phyloP scores from a whole-genome alignment of 2,797 vertebrate species.

The Oreonectes daqikongensis region DNA sequence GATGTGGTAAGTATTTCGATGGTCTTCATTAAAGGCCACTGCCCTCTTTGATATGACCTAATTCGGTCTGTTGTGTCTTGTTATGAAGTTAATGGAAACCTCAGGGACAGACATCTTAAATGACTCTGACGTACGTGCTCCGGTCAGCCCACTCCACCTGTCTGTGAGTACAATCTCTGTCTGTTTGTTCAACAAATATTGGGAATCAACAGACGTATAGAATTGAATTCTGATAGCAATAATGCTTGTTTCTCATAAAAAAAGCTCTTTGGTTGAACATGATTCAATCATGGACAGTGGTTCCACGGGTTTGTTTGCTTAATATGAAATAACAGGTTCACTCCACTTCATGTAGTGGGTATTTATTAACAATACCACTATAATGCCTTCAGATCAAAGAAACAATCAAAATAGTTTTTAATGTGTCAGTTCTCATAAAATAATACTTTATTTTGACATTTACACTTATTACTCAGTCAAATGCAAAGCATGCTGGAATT shows the following conservation, averaged over 20 bases:
- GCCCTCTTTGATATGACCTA: neutral
- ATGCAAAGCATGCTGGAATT: no score
- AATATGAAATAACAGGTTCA: no score
- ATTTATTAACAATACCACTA: no score
- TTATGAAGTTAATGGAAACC: slow-evolving; percentile 93
- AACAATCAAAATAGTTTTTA: no score
- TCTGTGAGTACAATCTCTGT: slow-evolving; percentile 83
- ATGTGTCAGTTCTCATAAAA: no score
- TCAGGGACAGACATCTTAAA: slow-evolving; percentile 94
- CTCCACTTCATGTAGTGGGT: no score
- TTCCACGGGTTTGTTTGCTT: no score
- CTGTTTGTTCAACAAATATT: slow-evolving; percentile 7
- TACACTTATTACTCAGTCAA: no score
- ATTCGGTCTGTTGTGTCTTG: slow-evolving; percentile 27
- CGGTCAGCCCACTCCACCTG: slow-evolving; percentile 94
- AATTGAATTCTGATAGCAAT: neutral
- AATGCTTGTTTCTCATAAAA: neutral
- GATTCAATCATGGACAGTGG: no score
- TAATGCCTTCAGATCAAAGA: no score
- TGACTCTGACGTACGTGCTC: slow-evolving; percentile 90
- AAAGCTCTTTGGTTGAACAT: no score
- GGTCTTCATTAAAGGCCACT: neutral
- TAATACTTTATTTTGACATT: no score
- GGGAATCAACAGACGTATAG: neutral
- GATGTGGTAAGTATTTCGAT: slow-evolving; percentile 89